Percentiles rank a stretch among this genome's conserved stretches.
Conservation (phyloP, 2,113 vertebrate genomes). For the Lycocorax pyrrhopterus region DNA sequence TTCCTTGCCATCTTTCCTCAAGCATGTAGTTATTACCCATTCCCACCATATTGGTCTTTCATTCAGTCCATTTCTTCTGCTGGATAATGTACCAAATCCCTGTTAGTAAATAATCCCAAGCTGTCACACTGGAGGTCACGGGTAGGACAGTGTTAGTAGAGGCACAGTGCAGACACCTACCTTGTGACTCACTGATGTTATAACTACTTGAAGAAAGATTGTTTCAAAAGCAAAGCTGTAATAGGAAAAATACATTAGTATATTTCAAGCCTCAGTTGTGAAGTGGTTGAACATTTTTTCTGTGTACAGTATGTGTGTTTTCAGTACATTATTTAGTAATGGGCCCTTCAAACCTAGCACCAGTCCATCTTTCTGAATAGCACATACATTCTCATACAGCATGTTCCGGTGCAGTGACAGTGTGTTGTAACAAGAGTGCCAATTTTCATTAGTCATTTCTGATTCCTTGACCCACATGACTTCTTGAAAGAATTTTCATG, state of each 20-base stretch:
- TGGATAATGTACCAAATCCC: slow-evolving; percentile 6
- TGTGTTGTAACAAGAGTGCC: neutral
- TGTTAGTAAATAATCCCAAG: slow-evolving; percentile 38
- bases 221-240: neutral
- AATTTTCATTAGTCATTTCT: neutral
- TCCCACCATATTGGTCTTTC: neutral
- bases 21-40: neutral
- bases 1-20: neutral
- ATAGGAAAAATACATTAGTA: neutral
- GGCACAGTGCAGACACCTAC: neutral
- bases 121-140: slow-evolving; percentile 47
- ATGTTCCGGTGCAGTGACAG: neutral
- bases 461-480: neutral
- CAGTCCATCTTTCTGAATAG: neutral
- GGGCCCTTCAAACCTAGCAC: neutral
- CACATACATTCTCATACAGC: neutral
- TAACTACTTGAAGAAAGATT: neutral
- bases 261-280: neutral
- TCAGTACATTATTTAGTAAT: neutral
- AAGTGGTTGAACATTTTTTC: neutral
- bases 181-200: neutral
- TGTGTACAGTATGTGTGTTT: neutral
- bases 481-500: neutral
- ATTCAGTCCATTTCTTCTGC: neutral
- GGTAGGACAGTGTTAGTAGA: slow-evolving; percentile 19